These are phyloP conservation scores for Porites evermanni DNA, from an alignment of 92 coral and sea anemone species.

Conservation along the genomic window DNA sequence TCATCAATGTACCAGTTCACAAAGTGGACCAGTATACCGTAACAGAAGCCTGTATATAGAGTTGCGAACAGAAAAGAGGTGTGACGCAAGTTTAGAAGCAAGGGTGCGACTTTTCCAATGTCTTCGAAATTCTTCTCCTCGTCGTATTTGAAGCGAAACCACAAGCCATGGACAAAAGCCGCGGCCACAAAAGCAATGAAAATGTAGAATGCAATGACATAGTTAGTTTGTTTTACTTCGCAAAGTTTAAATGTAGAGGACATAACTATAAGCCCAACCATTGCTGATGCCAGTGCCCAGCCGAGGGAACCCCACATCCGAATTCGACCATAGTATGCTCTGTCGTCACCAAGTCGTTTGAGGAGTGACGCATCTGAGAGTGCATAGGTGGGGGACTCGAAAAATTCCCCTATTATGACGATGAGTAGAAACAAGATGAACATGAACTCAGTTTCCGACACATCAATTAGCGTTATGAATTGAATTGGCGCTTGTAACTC, in stretches of 20 bases:
- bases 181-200: conserved; percentile 82
- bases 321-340: conserved; percentile 83
- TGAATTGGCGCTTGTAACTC: conserved; percentile 44
- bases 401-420: conserved; percentile 84
- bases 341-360: conserved; percentile 81
- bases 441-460: conserved; percentile 62
- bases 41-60: conserved; percentile 83
- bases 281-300: conserved; percentile 82
- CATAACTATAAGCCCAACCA: conserved; percentile 72
- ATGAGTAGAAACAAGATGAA: conserved; percentile 75
- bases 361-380: conserved; percentile 94
- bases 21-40: conserved; percentile 89
- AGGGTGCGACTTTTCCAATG: conserved; percentile 60
- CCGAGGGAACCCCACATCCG: conserved; percentile 95
- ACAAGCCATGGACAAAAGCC: conserved; percentile 71
- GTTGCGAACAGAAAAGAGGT: conserved; percentile 73
- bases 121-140: conserved; percentile 53
- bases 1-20: conserved; percentile 98
- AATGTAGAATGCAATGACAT: conserved; percentile 70
- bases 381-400: conserved; percentile 90
- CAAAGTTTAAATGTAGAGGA: conserved; percentile 65
- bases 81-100: conserved; percentile 62
- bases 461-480: conserved; percentile 63
- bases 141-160: conserved; percentile 78
- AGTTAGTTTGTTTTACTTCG: conserved; percentile 53